These are phyloP conservation scores for Synanceia verrucosa DNA, from an alignment of 2,797 vertebrate genomes.

Conservation along the genomic window DNA sequence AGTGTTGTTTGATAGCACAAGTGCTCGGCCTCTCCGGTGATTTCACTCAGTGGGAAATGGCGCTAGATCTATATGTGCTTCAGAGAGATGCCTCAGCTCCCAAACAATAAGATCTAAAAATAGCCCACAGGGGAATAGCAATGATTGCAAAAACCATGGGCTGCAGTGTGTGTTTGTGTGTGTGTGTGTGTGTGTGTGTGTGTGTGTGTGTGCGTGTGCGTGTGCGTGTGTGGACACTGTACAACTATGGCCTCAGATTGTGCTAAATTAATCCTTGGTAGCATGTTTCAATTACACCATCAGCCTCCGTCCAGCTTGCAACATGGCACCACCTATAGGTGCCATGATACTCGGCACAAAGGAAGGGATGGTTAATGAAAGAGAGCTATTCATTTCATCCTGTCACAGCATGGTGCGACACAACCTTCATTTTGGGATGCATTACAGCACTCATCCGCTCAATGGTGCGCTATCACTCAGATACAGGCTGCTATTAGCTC, in stretches of 20 bases:
- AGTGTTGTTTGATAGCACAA: constrained; percentile 64
- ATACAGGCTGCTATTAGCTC: constrained; percentile 61
- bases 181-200: constrained; percentile 7
- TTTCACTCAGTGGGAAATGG: constrained; percentile 32
- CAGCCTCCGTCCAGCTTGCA: constrained; percentile 30
- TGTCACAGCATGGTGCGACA: constrained; percentile 62
- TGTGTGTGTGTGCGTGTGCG: too few relatives aligned
- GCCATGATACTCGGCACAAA: constrained; percentile 36
- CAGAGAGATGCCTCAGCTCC: constrained; percentile 25
- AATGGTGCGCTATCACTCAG: constrained; percentile 64
- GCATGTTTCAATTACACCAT: constrained; percentile 47
- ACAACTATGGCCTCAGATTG: constrained; percentile 50
- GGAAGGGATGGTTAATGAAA: constrained; percentile 60
- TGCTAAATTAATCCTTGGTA: constrained; percentile 42
- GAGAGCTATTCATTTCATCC: constrained; percentile 66
- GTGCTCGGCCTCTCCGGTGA: constrained; percentile 26
- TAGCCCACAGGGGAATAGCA: constrained; percentile 34
- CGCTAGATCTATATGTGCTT: constrained; percentile 27
- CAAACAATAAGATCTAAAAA: constrained; percentile 44
- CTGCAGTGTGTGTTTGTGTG: constrained; percentile 11
- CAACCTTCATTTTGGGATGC: constrained; percentile 74
- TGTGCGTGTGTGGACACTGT: constrained; percentile 16
- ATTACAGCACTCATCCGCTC: constrained; percentile 69
- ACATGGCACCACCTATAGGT: constrained; percentile 48
- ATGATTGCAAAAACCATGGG: constrained; percentile 35